Evolutionary conservation across 1,140 invertebrate genomes (phyloP), one percentile per base, ranked within the genome.

Genomic region (Drosophila pseudoananassae): DNA sequence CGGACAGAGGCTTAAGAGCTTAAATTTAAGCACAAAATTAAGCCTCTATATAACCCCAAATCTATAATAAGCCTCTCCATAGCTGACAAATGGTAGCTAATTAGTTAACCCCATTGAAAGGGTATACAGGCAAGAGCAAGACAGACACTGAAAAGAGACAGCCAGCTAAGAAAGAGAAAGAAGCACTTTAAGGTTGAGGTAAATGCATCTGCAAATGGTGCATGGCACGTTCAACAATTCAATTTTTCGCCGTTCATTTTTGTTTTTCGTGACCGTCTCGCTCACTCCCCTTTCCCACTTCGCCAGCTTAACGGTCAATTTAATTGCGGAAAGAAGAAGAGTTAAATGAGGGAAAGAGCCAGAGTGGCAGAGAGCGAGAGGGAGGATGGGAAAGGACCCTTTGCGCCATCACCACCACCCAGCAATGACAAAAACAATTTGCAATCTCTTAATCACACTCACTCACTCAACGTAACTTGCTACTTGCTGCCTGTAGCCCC

Each of bases 201-300:
- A 36, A 74, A 54, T 63, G 72, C 71, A 80, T 36, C 52, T 54
- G 78, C 61, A 76, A 82, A 76, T 81, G 58, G 56, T 54, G 69
- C 78, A 55, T 68, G 23, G 40, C 78, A 82, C 57, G 69, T 72
- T 61, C 38, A 47, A 14, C 50, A 70, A 40, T 60, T 53, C 40
- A 15, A 2, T 57, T 46, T 50, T 23, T 59, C 20, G 9, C 14
- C 31, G 53, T 31, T 17, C 56, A 33, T 53, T 15, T 52, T 51
- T 52, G 47, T 31, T 45, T 71, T 33, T 23, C 33, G 25, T 46
- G 36, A 68, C 31, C 29, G 53, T 71, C 65, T 70, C 38, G 58
- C 23, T 20, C 38, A 38, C 40, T 56, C 25, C 40, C 9, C 27
- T 25, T 29, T 38, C 43, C 1, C 23, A 2, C 23, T 27, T 27